Evolutionary conservation across 1,140 invertebrate genomes (phyloP), one percentile per base, ranked within the genome.

Genomic region (Eriocheir sinensis): DNA sequence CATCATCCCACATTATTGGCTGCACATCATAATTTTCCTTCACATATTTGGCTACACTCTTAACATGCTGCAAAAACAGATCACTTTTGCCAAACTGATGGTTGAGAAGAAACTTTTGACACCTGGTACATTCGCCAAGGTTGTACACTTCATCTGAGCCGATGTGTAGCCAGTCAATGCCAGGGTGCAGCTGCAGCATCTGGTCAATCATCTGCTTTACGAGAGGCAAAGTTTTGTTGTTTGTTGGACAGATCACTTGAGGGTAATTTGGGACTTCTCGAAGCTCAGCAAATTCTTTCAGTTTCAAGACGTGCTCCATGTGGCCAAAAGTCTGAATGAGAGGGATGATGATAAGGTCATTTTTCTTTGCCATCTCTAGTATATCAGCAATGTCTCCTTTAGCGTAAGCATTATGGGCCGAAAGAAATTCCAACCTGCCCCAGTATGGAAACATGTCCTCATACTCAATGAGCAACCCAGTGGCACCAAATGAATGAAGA

Each of bases 401-500:
- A 0, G 97, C 97, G 96, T 99, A 99, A 86, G 98, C 98, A 97
- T 99, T 98, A 48, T 97, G 97, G 2, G 98, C 98, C 2, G 97
- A 97, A 9, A 99, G 96, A 2, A 97, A 96, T 34, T 97, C 97
- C 2, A 99, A 96, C 0, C 97, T 96, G 0, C 98, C 98, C 48
- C 97, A 97, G 96, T 98, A 99, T 0, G 99, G 99, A 97, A 99
- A 99, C 98, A 99, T 99, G 96, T 99, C 99, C 97, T 99, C 99
- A 97, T 99, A 99, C 96, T 99, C 99, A 89, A 99, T 97, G 2
- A 99, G 97, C 36, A 99, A 48, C 30, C 96, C 96, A 81, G 96
- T 97, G 6, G 97, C 97, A 85, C 97, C 97, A 95, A 97, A 96
- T 89, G 96, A 96, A 91, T 96, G 96, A 12, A 97, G 95, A 88